phyloP scores from a whole-genome alignment of 2,113 vertebrate genomes.

The Corynorhinus townsendii region DNA sequence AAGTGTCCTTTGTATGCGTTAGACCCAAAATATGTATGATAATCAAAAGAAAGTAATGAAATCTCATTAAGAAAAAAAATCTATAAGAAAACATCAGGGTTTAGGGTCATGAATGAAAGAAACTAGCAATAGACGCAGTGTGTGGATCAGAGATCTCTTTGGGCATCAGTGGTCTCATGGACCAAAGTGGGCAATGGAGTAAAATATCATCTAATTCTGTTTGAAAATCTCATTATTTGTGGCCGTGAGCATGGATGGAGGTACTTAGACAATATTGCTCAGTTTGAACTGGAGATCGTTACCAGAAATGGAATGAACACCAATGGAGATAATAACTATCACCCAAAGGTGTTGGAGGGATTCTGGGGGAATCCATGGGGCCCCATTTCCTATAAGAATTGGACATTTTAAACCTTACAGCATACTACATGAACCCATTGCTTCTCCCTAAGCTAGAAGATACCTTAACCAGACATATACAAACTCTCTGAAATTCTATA shows the following conservation, averaged over 20 bases:
- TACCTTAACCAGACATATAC: neutral
- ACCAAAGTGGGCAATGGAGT: neutral
- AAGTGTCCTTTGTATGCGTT: conserved; percentile 18
- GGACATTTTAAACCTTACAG: neutral
- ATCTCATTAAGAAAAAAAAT: neutral
- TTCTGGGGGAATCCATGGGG: neutral
- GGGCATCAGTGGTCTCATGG: neutral
- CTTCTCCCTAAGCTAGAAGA: neutral
- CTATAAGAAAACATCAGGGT: neutral
- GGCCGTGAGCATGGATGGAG: neutral
- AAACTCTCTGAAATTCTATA: conserved; percentile 12
- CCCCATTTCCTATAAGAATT: neutral
- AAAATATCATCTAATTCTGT: neutral
- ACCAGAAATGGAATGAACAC: neutral
- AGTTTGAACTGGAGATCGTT: neutral
- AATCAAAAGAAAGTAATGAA: neutral
- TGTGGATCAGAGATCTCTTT: neutral
- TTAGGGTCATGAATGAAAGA: conserved; percentile 22
- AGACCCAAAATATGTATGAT: neutral
- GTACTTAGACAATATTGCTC: neutral
- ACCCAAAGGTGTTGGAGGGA: neutral
- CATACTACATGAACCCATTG: neutral
- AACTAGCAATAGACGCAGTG: neutral
- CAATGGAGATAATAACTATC: neutral
- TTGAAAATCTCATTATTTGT: neutral